Percentiles rank a stretch among this genome's conserved stretches.
Conservation (phyloP, 2,113 vertebrate genomes). For the Spizaetus ornatus region DNA sequence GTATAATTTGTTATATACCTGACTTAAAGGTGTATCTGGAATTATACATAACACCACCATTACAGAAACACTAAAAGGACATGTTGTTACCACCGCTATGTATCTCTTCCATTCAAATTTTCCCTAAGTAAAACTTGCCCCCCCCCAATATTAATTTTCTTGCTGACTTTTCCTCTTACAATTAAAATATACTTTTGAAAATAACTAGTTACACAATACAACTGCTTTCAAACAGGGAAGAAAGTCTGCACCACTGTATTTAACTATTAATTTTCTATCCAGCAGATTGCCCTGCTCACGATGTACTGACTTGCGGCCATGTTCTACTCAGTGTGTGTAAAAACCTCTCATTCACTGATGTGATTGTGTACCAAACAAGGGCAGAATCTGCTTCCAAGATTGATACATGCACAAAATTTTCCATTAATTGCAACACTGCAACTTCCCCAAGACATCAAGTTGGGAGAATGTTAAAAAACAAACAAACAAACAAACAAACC, state of each 20-base stretch:
- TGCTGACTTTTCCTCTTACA: neutral
- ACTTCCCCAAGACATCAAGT: neutral
- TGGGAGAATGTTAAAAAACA: neutral
- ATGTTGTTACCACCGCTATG: neutral
- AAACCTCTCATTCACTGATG: neutral
- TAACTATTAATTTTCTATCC: neutral
- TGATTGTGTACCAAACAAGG: neutral
- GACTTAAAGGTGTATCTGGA: neutral
- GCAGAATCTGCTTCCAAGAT: neutral
- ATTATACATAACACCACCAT: neutral
- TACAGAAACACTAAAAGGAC: neutral
- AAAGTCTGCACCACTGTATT: neutral
- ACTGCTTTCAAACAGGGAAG: neutral
- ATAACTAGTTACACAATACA: neutral
- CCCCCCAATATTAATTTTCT: neutral
- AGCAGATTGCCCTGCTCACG: neutral
- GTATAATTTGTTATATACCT: neutral
- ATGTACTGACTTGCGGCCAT: neutral
- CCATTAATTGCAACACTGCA: neutral
- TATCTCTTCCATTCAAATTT: neutral
- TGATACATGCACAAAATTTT: neutral
- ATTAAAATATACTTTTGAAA: neutral
- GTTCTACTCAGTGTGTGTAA: neutral
- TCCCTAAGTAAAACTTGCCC: neutral
- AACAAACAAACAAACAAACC: neutral